Base-by-base conservation (phyloP, 2,797 vertebrate species). In the Triplophysa yarkandensis region DNA sequence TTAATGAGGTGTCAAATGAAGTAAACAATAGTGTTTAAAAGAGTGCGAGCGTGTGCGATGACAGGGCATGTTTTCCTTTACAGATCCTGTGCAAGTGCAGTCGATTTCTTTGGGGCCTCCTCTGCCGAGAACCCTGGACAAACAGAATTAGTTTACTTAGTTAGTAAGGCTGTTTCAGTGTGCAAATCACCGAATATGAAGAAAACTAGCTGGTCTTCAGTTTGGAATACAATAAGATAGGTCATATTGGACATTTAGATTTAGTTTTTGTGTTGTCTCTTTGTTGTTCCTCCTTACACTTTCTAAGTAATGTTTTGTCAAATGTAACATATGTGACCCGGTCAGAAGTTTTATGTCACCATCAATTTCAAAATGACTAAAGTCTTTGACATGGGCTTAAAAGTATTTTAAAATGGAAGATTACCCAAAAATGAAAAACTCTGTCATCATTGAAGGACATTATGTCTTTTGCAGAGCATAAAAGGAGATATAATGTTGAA, bases 1-100 rank as follows among this genome's bases (percentile, higher is more conserved):
- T 85, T 88, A 92, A 92, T 90, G 86, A 92, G 85, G 91, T 92
- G 91, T 91, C 87, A 91, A 88, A 81, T 62, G 85, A 92, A 91
- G 90, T 88, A 90, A 91, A 92, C 90, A 90, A 88, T 85, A 76
- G 82, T 39, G 77, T 77, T 83, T 86, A 83, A 80, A 71, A 60
- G 44, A 82, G 3, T 81, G 76, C 83, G 84, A 88, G 82, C 88
- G 84, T 86, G 76, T 80, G 81, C 58, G 80, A 78, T 78, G 82
- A 66, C 80, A 32, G 69, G 73, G 76, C 72, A 78, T 88, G 87
- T 89, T 87, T 88, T 87, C 82, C 85, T 88, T 89, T 80, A 85
- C 46, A 6, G 74, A 81, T 80, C 82, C 83, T 74, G 79, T 80
- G 64, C 83, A 83, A 70, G 82, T 82, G 80, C 3, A 76, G 82